Evolutionary conservation across 2,797 vertebrate genomes (phyloP), one percentile per base, ranked within the genome.

Genomic region (Diplodus puntazzo): DNA sequence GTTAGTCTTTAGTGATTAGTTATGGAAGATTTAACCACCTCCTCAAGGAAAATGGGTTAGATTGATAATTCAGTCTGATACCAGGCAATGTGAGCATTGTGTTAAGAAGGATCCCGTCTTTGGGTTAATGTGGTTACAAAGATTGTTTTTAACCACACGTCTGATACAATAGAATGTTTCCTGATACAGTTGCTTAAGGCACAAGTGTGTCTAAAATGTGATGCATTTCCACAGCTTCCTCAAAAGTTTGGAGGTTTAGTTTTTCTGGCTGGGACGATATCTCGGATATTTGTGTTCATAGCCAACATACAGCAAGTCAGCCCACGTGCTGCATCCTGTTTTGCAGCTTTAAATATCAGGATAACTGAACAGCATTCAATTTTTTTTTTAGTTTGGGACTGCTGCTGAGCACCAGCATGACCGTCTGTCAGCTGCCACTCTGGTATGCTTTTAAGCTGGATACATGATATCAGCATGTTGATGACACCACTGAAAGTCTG

Each of bases 371-470:
- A 11, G 39, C 39, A 11, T 39, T 39, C 34, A 10, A 3, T 39
- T 39, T 2, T 39, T 39, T 53, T 16, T 49, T 49, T 30, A 11
- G 9, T 30, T 45, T 60, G 39, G 27, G 20, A 53, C 43, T 11
- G 21, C 13, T 46, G 50, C 14, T 42, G 39, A 23, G 23, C 17
- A 27, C 62, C 43, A 46, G 17, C 55, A 21, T 11, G 11, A 4
- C 18, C 39, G 17, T 11, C 43, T 76, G 18, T 58, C 42, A 50
- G 53, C 60, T 80, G 73, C 50, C 50, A 48, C 57, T 2, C 4
- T 42, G 72, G 46, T 52, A 73, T 80, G 77, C 53, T 30, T 78
- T 79, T 18, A 50, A 66, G 69, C 64, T 5, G 4, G 73, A 79
- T 62, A 45, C 20, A 13, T n/a, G 59, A 55, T 73, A 75, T 78